Evolutionary conservation across 2,888 invertebrate genomes (phyloP).

Genomic region (Heliconius cydno): DNA sequence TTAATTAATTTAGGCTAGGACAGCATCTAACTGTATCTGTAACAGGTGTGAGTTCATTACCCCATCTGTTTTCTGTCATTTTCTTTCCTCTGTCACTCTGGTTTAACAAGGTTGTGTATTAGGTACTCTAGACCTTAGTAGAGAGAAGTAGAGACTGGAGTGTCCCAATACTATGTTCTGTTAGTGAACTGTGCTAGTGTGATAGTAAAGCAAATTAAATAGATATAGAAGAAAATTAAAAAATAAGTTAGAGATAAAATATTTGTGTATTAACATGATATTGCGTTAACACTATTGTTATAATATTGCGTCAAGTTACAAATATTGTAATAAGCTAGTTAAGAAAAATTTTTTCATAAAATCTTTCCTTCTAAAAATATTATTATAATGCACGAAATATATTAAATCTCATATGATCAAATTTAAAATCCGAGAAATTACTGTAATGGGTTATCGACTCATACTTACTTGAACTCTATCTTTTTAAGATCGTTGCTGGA

Average conservation of each 20-base stretch:
- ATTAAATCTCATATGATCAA: background rate
- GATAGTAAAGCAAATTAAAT: background rate
- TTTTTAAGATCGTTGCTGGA: background rate
- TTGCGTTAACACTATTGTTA: background rate
- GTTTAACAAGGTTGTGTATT: background rate
- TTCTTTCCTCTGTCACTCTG: background rate
- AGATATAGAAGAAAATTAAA: background rate
- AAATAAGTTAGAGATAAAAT: background rate
- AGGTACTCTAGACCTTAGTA: background rate
- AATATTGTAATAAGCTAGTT: background rate
- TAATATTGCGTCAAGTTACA: background rate
- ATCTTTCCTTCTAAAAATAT: background rate
- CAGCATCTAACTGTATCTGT: background rate
- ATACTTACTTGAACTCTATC: conserved; percentile 20
- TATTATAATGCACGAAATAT: background rate
- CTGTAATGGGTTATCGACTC: background rate
- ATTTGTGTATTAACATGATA: background rate
- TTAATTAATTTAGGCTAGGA: background rate
- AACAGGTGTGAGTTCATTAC: background rate
- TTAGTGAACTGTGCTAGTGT: background rate
- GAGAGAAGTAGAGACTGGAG: background rate
- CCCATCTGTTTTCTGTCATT: too few species aligned
- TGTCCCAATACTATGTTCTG: background rate
- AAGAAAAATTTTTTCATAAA: too few species aligned
- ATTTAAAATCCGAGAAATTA: background rate